Evolutionary conservation across 2,113 vertebrate genomes (phyloP).

Genomic region (Atractosteus spatula): DNA sequence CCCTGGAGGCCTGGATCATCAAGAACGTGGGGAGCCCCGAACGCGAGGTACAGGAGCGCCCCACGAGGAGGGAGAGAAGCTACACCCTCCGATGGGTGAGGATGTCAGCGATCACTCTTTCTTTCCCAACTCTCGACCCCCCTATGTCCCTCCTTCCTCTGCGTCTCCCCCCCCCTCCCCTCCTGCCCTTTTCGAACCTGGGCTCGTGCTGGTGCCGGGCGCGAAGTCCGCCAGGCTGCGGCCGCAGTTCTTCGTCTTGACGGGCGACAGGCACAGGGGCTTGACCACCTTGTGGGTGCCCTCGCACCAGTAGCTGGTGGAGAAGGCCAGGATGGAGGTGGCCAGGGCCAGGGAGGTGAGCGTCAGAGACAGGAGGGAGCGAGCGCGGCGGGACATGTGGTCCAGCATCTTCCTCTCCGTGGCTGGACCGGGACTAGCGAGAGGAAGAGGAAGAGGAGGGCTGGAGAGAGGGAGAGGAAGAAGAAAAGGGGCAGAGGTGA

Average conservation of each 20-base stretch:
- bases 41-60: too few relatives aligned
- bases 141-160: too few relatives aligned
- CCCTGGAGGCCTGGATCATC: too few relatives aligned
- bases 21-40: too few relatives aligned
- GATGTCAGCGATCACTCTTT: too few relatives aligned
- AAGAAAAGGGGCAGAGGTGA: slow-evolving; percentile 17
- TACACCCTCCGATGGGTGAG: too few relatives aligned
- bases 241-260: slow-evolving; percentile 75
- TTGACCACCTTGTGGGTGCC: slow-evolving; percentile 81
- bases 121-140: too few relatives aligned
- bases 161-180: too few relatives aligned
- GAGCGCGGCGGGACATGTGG: slow-evolving; percentile 61
- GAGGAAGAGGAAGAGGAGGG: slow-evolving; percentile 19
- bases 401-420: slow-evolving; percentile 51
- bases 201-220: too few relatives aligned
- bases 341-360: slow-evolving; percentile 70
- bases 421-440: slow-evolving; percentile 23
- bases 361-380: slow-evolving; percentile 70
- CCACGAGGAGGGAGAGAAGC: too few relatives aligned
- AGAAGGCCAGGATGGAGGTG: slow-evolving; percentile 73
- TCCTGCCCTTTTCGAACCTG: too few relatives aligned
- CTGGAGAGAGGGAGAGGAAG: not conserved
- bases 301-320: slow-evolving; percentile 81
- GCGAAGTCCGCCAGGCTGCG: slow-evolving; percentile 43
- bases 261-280: slow-evolving; percentile 74